Evolutionary conservation across 2,113 vertebrate species (phyloP), one percentile per base, ranked within the genome.

Genomic region (Pseudorasbora parva): DNA sequence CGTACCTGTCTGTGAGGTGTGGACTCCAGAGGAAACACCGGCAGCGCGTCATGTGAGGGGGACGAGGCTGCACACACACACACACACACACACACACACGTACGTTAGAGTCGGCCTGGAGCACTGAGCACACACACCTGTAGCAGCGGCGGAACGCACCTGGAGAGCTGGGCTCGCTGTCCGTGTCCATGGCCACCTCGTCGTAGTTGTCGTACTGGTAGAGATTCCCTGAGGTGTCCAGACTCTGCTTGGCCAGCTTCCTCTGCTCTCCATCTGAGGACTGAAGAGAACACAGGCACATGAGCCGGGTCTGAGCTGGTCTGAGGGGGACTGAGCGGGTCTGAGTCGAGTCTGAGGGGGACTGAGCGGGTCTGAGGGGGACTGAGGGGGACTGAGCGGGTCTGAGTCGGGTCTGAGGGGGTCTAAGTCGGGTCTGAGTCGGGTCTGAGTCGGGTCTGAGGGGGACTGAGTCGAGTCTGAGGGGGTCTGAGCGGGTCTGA

Each of bases 151-250:
- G 43, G 43, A 45, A 10, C 12, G 49, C 59, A 99, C 98, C 97
- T 95, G 98, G 97, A 45, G 98, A 99, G 75, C 92, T 93, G 21
- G 95, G 94, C 93, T 99, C 98, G 82, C 98, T 99, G 90, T 99
- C 98, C 6, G 97, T 98, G 86, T 99, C 98, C 98, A 99, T 99
- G 43, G 98, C 98, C 73, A 99, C 98, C 93, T 99, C 97, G 49
- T 99, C 98, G 1, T 99, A 99, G 93, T 99, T 99, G 90, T 99
- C 98, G 83, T 99, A 98, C 69, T 99, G 98, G 93, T 99, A 99
- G 77, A 99, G 96, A 69, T 96, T 95, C 81, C 96, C 97, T 9
- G 96, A 95, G 73, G 92, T 89, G 78, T 99, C 97, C 82, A 95
- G 89, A 78, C 94, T 75, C 1, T 89, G 95, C 75, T 97, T 98